Evolutionary conservation across 2,797 vertebrate species (phyloP), one percentile per base, ranked within the genome.

Genomic region (Denticeps clupeoides): DNA sequence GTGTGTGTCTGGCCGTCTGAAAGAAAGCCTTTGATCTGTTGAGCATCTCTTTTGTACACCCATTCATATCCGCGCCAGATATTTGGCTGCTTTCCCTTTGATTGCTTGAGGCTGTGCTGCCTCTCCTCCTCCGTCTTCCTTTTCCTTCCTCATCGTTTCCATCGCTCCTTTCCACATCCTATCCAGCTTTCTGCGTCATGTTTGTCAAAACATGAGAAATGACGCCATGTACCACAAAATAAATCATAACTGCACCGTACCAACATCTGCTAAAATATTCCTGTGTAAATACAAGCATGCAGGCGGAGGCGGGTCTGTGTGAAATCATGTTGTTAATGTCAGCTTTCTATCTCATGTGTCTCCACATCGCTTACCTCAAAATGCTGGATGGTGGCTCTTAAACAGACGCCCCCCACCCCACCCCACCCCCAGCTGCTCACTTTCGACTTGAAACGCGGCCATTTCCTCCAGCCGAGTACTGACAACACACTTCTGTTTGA

Each of bases 401-500:
- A n/a, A n/a, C 31, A 33, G 5, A 12, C 31, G 33, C 15, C 33
- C 12, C 13, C 11, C n/a, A 31, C 5, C n/a, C 29, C n/a, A n/a
- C n/a, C n/a, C n/a, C n/a, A n/a, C n/a, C n/a, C n/a, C n/a, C n/a
- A n/a, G n/a, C n/a, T n/a, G n/a, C n/a, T n/a, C n/a, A n/a, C 42
- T 40, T 52, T 52, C 24, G 43, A 5, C 59, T 59, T 42, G 46
- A 49, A 54, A 50, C 7, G 24, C 32, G 7, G 33, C 27, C 23
- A 2, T 41, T 2, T 38, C 27, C 27, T 33, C 23, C 26, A 45
- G 49, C 22, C 32, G 35, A 27, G 38, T 25, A 48, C 40, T 55
- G 45, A 47, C 47, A 45, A 57, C 12, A 42, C 29, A 33, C 22
- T 51, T 55, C 48, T 55, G 49, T 53, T 56, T 51, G 49, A 57